phyloP scores from a whole-genome alignment of 1,140 invertebrate genomes.

The Thaumetopoea pityocampa region DNA sequence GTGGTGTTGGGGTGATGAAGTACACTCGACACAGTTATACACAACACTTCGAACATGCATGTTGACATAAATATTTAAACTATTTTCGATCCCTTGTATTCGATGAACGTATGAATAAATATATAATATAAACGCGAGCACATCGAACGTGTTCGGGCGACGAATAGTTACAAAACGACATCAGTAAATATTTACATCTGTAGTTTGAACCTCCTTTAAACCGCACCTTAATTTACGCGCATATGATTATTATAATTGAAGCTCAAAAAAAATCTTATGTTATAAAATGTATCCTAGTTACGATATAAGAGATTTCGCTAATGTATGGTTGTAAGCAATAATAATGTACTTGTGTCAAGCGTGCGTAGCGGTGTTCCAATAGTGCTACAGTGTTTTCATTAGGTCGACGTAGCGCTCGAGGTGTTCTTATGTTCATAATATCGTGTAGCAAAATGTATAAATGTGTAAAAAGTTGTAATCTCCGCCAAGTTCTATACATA shows the following conservation, averaged over 20 bases:
- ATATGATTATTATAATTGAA: conserved; percentile 38
- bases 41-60: conserved; percentile 32
- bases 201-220: conserved; percentile 10
- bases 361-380: too few relatives aligned
- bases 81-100: conserved; percentile 25
- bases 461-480: too few relatives aligned
- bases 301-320: conserved; percentile 43
- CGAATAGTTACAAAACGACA: conserved; percentile 1
- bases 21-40: conserved; percentile 38
- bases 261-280: conserved; percentile 55
- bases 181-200: conserved; percentile 10
- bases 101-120: not conserved
- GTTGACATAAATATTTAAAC: conserved; percentile 27
- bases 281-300: conserved; percentile 50
- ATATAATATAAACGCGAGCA: not conserved
- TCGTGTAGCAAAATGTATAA: too few relatives aligned
- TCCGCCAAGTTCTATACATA: too few relatives aligned
- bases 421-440: conserved; percentile 3
- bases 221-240: conserved; percentile 17
- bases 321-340: conserved; percentile 67
- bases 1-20: conserved; percentile 61
- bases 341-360: too few relatives aligned
- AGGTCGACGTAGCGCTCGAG: too few relatives aligned
- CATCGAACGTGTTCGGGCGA: not conserved
- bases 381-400: conserved; percentile 23